Base-by-base conservation (phyloP, 2,113 vertebrate genomes). In the Apteryx mantelli region DNA sequence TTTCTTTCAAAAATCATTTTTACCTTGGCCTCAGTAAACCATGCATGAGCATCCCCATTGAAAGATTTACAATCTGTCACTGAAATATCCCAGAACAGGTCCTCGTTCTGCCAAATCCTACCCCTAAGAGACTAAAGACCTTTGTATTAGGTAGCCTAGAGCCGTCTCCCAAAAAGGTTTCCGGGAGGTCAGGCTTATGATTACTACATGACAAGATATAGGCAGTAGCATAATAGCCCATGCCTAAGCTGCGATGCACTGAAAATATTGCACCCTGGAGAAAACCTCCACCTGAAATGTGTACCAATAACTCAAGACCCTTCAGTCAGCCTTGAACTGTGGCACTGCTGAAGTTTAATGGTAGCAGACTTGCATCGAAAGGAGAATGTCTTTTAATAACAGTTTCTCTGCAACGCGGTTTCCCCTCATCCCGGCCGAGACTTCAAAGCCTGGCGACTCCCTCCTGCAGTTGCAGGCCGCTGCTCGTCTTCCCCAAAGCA, bases 301-400 rank as follows among this genome's bases (percentile, higher is more conserved):
- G 71, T 95, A 86, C 93, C 95, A 93, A 94, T 96, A 97, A 94
- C 91, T 93, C 89, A 60, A 36, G 88, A 86, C 61, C 82, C 95
- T 96, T 94, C 88, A 96, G 82, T 75, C 80, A 90, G 94, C 80
- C 89, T 88, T 84, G 88, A 91, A 93, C 95, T 75, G 85, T 40
- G 73, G 89, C 38, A 46, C 86, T 26, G 89, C 88, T 93, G 89
- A 80, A 94, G 90, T 84, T 93, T 93, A 93, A 86, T 88, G 61
- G 55, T 9, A 30, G 94, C 9, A 86, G 78, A 79, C 52, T 70
- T 90, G 95, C 89, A 86, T 91, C 93, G 82, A 95, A 96, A 96
- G 88, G 91, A 84, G 60, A 78, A 60, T 48, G 93, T 69, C 94
- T 94, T 86, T 90, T 95, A 93, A 93, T 83, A 96, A 78, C 68